These are phyloP conservation scores for Diachrysia chrysitis DNA, from an alignment of 2,888 invertebrate genomes.

Conservation along the genomic window DNA sequence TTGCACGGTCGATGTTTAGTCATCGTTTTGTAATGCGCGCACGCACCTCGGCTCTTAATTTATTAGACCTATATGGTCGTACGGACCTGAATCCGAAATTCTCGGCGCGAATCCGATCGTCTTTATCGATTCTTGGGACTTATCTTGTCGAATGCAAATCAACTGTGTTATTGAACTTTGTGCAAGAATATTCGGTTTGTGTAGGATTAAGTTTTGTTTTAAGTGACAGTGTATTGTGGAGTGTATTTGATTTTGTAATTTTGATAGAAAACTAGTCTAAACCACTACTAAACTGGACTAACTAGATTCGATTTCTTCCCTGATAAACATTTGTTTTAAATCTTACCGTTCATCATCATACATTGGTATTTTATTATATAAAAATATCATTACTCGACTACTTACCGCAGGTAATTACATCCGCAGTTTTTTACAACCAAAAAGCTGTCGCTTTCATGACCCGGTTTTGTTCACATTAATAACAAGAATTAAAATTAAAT, in stretches of 20 bases:
- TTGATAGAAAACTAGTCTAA: too few species aligned
- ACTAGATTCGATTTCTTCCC: too few species aligned
- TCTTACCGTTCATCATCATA: too few species aligned
- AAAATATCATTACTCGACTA: constrained; percentile 62
- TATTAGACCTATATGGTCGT: constrained; percentile 69
- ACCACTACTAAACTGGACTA: too few species aligned
- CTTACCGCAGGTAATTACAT: constrained; percentile 71
- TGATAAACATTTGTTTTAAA: too few species aligned
- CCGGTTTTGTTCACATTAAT: constrained; percentile 65
- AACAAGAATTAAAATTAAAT: constrained; percentile 55
- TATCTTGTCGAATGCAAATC: constrained; percentile 58
- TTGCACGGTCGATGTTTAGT: constrained; percentile 73
- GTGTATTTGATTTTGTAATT: not conserved
- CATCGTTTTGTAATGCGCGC: constrained; percentile 83
- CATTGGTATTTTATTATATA: constrained; percentile 25
- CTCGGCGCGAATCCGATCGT: constrained; percentile 50
- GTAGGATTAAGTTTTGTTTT: constrained; percentile 21
- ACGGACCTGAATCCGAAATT: constrained; percentile 68
- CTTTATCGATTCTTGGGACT: constrained; percentile 58
- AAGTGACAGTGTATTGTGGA: constrained; percentile 5
- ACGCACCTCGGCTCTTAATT: constrained; percentile 77
- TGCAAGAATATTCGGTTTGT: constrained; percentile 23
- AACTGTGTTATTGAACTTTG: constrained; percentile 57
- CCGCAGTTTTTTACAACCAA: constrained; percentile 71
- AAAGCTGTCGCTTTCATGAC: constrained; percentile 68